Evolutionary conservation across 2,113 vertebrate species (phyloP), one percentile per base, ranked within the genome.

Genomic region (Ammodytes dubius): DNA sequence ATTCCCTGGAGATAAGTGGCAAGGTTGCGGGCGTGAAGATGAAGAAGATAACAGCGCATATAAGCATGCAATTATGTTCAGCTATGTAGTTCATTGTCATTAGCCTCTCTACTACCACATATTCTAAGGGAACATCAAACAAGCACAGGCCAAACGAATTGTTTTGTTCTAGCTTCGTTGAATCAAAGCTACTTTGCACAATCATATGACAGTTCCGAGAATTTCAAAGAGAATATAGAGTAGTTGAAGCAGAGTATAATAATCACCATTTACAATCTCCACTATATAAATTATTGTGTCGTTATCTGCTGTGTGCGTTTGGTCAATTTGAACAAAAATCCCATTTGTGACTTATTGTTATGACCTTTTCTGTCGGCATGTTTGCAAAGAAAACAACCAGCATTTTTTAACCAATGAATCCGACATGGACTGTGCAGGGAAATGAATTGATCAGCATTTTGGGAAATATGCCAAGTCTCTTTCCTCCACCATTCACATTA

Each of bases 11-110:
- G 47, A 67, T 35, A 60, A 61, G 10, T 40, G 7, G 68, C 40
- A 7, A 59, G 54, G 46, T 40, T 79, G 37, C 9, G 14, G 46
- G 56, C 40, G 70, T 43, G 56, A 37, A 54, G 57, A 58, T 50
- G 59, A 74, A 64, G n/a, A 65, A 64, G n/a, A 65, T 4, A 57
- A 17, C 5, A 9, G 35, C 0, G 11, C 53, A 66, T 64, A 40
- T 37, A 4, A 40, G 35, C 17, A 58, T 58, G 17, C 5, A 67
- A 59, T 69, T 69, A 69, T 68, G 37, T 68, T 67, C 45, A 49
- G 60, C 43, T 57, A n/a, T 66, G 52, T 50, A 37, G 52, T 27
- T 79, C 50, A 57, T 27, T 45, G 68, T 40, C 59, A 47, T 66
- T 40, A 42, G 57, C 64, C 63, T 59, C n/a, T 61, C 6, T 42